A percentile compares a stretch with the other conserved stretches of the same genome.
Conservation (phyloP, 2,797 vertebrate genomes). For the Pseudomugil gertrudae region DNA sequence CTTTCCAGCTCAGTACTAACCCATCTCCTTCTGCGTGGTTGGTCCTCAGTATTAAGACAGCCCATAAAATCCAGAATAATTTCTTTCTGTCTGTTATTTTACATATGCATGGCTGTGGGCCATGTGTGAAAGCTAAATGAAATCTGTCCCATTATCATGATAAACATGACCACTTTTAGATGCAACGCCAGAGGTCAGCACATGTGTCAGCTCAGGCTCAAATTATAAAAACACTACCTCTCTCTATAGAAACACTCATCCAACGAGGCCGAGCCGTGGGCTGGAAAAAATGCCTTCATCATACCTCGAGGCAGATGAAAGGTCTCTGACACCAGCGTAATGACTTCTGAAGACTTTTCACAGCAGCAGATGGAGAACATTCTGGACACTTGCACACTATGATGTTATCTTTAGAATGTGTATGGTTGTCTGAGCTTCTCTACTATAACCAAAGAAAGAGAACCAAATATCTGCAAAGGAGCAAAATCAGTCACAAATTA, state of each 20-base stretch:
- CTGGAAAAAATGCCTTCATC: conserved; percentile 7
- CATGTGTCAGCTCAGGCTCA: conserved; percentile 12
- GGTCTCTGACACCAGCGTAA: conserved; percentile 44
- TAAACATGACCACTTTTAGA: conserved; percentile 53
- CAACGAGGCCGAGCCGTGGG: not conserved
- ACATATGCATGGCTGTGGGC: conserved; percentile 51
- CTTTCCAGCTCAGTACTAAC: conserved; percentile 30
- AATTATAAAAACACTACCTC: conserved; percentile 6
- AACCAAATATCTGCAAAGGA: not conserved
- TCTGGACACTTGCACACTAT: not conserved
- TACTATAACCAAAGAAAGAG: conserved; percentile 8
- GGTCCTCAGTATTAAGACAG: conserved; percentile 27
- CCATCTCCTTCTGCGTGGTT: conserved; percentile 24
- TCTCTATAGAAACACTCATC: conserved; percentile 2
- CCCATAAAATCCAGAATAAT: conserved; percentile 54
- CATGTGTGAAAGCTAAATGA: conserved; percentile 31
- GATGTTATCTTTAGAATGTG: not conserved
- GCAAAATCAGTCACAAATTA: not conserved
- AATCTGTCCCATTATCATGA: conserved; percentile 59
- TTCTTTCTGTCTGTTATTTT: conserved; percentile 51
- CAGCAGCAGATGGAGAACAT: not conserved
- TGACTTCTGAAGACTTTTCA: conserved; percentile 12
- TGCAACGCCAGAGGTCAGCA: conserved; percentile 29
- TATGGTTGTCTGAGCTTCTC: conserved; percentile 4
- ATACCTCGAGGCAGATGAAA: conserved; percentile 27